Evolutionary conservation across 2,797 vertebrate species (phyloP), one percentile per base, ranked within the genome.

Genomic region (Sarcophilus harrisii): DNA sequence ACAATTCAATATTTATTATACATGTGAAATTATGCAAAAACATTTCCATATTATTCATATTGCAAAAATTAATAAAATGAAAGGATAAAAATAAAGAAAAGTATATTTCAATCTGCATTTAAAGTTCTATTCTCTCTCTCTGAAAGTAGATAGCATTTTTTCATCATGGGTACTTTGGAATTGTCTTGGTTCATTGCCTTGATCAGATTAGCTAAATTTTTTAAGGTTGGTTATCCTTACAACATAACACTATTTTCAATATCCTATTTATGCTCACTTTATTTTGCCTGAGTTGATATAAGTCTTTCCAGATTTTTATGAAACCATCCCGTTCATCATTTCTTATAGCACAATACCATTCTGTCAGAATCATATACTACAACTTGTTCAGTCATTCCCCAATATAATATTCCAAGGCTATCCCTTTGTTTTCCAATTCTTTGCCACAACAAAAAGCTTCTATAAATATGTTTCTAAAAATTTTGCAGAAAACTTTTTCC

Each of bases 401-500:
- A 73, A 73, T n/a, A 73, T 14, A 30, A 66, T 16, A 66, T 14
- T n/a, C 32, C 5, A 21, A 18, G 16, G n/a, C 1, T 38, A 18
- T 38, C 14, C 32, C 32, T 14, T 38, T 38, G 62, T n/a, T 73
- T 73, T 73, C 14, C 5, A 73, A 38, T n/a, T 73, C n/a, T 81
- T 81, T 81, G n/a, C n/a, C n/a, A 81, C 66, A n/a, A 81, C n/a
- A 81, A 66, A 66, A 66, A 66, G n/a, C n/a, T 81, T n/a, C n/a
- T 45, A 81, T 38, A 81, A 81, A 73, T 73, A 81, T 38, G 24
- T 38, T 73, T 38, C 32, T 38, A 81, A 66, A 38, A 81, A 38
- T 38, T 55, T 55, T 55, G 54, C 54, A 55, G 54, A 55, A 24
- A 8, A 10, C 18, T 18, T 38, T 73, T 14, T 14, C 1, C 16